phyloP scores from a whole-genome alignment of 1,140 invertebrate species.

The Drosophila willistoni region DNA sequence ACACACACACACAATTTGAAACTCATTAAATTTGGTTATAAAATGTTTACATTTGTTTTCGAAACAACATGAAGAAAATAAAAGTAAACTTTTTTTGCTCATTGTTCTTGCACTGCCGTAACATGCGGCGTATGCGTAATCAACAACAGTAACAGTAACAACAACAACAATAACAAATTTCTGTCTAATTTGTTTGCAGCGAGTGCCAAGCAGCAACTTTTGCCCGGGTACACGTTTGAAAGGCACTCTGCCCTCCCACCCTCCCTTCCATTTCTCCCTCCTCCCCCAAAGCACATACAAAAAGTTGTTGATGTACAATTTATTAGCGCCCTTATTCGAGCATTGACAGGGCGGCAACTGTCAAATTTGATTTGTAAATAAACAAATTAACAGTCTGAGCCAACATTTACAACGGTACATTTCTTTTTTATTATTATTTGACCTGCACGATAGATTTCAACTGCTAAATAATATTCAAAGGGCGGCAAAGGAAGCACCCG shows the following conservation, averaged over 20 bases:
- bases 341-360: slow-evolving; percentile 31
- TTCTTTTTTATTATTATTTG: no score
- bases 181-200: slow-evolving; percentile 58
- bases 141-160: slow-evolving; percentile 26
- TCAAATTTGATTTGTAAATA: slow-evolving; percentile 58
- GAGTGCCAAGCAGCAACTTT: slow-evolving; percentile 49
- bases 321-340: slow-evolving; percentile 48
- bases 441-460: no score
- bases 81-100: slow-evolving; percentile 36
- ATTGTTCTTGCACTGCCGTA: slow-evolving; percentile 35
- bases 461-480: background rate
- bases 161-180: slow-evolving; percentile 37
- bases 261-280: no score
- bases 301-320: slow-evolving; percentile 45
- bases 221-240: slow-evolving; percentile 15
- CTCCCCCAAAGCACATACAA: background rate
- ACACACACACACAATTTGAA: slow-evolving; percentile 22
- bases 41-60: slow-evolving; percentile 40
- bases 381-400: slow-evolving; percentile 29
- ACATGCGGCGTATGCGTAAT: slow-evolving; percentile 65
- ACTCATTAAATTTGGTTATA: slow-evolving; percentile 49
- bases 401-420: slow-evolving; percentile 16
- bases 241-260: background rate
- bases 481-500: background rate
- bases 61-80: background rate